Evolutionary conservation across 2,113 vertebrate species (phyloP).

Genomic region (Bos taurus): DNA sequence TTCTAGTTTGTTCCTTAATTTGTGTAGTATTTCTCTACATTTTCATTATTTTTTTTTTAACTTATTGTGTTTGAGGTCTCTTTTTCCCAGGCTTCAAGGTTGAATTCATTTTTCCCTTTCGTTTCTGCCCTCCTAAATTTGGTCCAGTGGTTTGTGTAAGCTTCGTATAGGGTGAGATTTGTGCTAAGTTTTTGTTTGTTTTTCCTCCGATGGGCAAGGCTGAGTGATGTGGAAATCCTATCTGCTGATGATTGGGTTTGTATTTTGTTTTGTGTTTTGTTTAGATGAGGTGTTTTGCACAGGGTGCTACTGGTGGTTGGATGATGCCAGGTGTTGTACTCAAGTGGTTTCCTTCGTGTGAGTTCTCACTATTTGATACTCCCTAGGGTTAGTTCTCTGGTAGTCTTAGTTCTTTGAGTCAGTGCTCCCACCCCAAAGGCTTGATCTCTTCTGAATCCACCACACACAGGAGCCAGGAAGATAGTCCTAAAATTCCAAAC

Average conservation of each 20-base stretch:
- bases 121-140: not conserved
- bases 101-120: not conserved
- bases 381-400: not conserved
- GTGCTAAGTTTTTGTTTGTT: not conserved
- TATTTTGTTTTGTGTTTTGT: not conserved
- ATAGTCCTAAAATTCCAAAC: not conserved
- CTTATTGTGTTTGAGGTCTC: not conserved
- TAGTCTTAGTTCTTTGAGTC: not conserved
- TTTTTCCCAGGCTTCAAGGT: not conserved
- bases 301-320: not conserved
- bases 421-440: not conserved
- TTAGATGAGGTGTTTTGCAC: not conserved
- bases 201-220: not conserved
- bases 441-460: not conserved
- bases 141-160: not conserved
- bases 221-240: not conserved
- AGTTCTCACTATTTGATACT: not conserved
- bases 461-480: not conserved
- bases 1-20: not conserved
- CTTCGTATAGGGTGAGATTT: not conserved
- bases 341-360: not conserved
- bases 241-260: not conserved
- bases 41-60: not conserved
- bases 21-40: not conserved
- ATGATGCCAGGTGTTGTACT: not conserved